Percentiles rank a stretch among this genome's conserved stretches.
These are phyloP conservation scores for Anableps anableps DNA, from an alignment of 2,797 vertebrate species.

Conservation along the genomic window DNA sequence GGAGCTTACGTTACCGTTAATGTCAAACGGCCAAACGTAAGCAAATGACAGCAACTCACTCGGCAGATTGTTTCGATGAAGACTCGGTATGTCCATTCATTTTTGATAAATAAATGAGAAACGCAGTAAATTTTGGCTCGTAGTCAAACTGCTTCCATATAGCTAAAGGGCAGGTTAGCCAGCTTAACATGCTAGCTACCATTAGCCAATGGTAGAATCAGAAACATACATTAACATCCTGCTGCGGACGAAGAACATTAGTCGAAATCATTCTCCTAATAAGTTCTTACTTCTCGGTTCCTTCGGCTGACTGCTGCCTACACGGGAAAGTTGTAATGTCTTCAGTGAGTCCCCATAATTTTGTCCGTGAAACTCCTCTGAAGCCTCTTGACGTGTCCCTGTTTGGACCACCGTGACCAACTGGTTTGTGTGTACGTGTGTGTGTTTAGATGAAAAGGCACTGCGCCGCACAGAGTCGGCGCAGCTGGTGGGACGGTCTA, in stretches of 20 bases:
- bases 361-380: slow-evolving; percentile 31
- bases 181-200: slow-evolving; percentile 57
- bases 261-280: not conserved
- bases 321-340: slow-evolving; percentile 8
- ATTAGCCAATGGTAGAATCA: slow-evolving; percentile 47
- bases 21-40: slow-evolving; percentile 10
- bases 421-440: slow-evolving; percentile 40
- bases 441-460: slow-evolving; percentile 39
- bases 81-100: not conserved
- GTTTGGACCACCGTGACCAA: slow-evolving; percentile 65
- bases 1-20: slow-evolving; percentile 37
- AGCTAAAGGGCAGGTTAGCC: slow-evolving; percentile 41
- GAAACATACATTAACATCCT: slow-evolving; percentile 15
- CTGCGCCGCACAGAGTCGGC: slow-evolving; percentile 51
- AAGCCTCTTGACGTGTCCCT: slow-evolving; percentile 68
- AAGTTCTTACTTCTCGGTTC: slow-evolving; percentile 50
- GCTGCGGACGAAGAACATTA: not conserved
- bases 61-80: not conserved
- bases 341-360: slow-evolving; percentile 62
- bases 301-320: slow-evolving; percentile 42
- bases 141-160: slow-evolving; percentile 3
- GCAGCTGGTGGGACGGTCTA: slow-evolving; percentile 20
- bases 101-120: not conserved
- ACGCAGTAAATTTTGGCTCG: not conserved
- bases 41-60: not conserved